These are phyloP conservation scores for Phasianus colchicus DNA, from an alignment of 2,113 vertebrate genomes.

Conservation along the genomic window DNA sequence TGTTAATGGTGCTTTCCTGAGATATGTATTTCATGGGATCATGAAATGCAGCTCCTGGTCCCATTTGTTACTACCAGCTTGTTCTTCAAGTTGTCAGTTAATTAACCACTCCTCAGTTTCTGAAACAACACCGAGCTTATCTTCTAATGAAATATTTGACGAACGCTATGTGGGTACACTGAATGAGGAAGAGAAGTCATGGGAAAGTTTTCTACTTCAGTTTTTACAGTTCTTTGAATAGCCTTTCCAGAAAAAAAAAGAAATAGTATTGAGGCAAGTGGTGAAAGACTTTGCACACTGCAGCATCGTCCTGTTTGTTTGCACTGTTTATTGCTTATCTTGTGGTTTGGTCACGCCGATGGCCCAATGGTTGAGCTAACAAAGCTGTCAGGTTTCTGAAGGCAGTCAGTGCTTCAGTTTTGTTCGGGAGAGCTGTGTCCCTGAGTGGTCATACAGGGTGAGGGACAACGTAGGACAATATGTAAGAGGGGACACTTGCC, in stretches of 20 bases:
- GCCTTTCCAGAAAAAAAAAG: too few relatives aligned
- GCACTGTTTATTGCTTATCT: neutral
- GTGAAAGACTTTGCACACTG: neutral
- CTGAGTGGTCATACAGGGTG: neutral
- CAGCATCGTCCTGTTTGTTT: neutral
- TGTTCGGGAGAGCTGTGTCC: neutral
- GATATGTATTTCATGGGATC: neutral
- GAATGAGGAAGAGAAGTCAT: neutral
- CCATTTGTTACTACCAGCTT: neutral
- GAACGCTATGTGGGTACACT: neutral
- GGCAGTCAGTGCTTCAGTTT: neutral
- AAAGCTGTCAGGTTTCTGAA: neutral
- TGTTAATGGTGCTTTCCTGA: slow-evolving; percentile 29
- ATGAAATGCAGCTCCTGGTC: slow-evolving; percentile 27
- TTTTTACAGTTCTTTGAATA: neutral
- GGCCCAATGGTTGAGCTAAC: neutral
- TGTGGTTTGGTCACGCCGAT: neutral
- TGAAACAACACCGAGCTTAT: slow-evolving; percentile 30
- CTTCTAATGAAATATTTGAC: slow-evolving; percentile 21
- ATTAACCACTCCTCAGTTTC: slow-evolving; percentile 14
- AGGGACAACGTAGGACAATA: neutral
- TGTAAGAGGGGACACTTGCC: neutral
- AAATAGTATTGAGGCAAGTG: neutral
- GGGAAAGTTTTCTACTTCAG: neutral
- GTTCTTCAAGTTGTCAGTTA: slow-evolving; percentile 25